phyloP scores from a whole-genome alignment of 2,113 vertebrate species.

The Embiotoca jacksoni region DNA sequence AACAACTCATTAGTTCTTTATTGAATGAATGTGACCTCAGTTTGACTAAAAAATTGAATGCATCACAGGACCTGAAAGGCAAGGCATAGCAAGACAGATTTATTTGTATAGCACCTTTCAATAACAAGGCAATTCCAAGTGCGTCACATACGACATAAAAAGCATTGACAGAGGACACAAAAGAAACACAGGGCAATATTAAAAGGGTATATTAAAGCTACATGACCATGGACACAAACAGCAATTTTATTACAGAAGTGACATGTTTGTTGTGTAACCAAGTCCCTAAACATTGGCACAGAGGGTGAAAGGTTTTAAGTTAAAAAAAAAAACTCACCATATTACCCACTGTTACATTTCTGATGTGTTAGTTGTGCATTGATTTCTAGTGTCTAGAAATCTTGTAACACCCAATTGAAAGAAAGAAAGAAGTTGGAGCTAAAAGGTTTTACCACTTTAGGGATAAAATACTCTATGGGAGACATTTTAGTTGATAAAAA shows the following conservation, averaged over 20 bases:
- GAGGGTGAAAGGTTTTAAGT: not conserved
- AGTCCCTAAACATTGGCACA: not conserved
- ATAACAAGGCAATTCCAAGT: not conserved
- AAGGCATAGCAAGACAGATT: not conserved
- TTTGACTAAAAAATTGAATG: not conserved
- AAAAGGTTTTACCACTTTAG: not conserved
- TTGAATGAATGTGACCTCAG: conserved; percentile 18
- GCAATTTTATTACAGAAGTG: not conserved
- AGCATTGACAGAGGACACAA: too few species aligned
- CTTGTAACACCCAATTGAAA: not conserved
- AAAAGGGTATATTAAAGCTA: not conserved
- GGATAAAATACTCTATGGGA: not conserved
- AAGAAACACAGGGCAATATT: not conserved
- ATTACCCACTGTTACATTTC: not conserved
- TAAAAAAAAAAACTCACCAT: not conserved
- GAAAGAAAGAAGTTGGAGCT: accelerated
- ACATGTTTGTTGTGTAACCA: conserved; percentile 8
- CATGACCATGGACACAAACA: not conserved
- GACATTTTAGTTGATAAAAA: not conserved
- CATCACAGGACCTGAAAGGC: not conserved
- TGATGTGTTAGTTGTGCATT: conserved; percentile 4
- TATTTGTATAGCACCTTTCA: not conserved
- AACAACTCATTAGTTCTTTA: conserved; percentile 40
- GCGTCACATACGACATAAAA: too few species aligned
- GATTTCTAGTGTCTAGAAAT: not conserved